phyloP scores from a whole-genome alignment of 2,888 invertebrate genomes.

The Oscheius sp. region DNA sequence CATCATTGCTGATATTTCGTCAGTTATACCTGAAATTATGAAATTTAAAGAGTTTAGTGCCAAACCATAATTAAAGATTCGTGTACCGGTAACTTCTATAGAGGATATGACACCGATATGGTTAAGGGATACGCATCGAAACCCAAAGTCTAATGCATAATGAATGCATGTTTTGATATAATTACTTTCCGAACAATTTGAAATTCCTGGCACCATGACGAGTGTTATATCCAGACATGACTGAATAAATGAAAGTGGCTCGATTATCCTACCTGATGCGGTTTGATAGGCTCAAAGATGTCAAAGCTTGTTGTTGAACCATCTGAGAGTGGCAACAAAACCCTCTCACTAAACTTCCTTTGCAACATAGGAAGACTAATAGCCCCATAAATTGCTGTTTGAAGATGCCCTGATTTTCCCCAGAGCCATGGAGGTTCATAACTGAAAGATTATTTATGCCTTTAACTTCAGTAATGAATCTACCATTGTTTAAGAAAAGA shows the following conservation, averaged over 20 bases:
- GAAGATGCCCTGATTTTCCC: constrained; percentile 94
- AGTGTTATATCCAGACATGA: constrained; percentile 70
- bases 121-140: constrained; percentile 89
- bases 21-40: constrained; percentile 81
- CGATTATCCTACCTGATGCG: too few relatives aligned
- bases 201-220: constrained; percentile 89
- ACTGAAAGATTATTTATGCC: constrained; percentile 29
- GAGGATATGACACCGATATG: constrained; percentile 88
- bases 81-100: constrained; percentile 84
- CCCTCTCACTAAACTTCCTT: constrained; percentile 10
- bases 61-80: constrained; percentile 90
- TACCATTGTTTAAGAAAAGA: neutral
- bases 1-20: constrained; percentile 86
- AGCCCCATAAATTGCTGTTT: constrained; percentile 87
- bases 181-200: constrained; percentile 91
- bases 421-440: constrained; percentile 76
- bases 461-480: neutral
- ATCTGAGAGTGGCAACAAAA: constrained; percentile 13
- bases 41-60: neutral
- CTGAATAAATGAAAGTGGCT: neutral
- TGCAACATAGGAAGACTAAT: constrained; percentile 81
- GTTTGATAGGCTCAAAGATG: constrained; percentile 82
- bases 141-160: constrained; percentile 86
- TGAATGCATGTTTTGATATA: constrained; percentile 92
- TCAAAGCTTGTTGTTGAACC: constrained; percentile 89